Conservation (phyloP, 2,888 invertebrate species). For the Lysandra coridon region DNA sequence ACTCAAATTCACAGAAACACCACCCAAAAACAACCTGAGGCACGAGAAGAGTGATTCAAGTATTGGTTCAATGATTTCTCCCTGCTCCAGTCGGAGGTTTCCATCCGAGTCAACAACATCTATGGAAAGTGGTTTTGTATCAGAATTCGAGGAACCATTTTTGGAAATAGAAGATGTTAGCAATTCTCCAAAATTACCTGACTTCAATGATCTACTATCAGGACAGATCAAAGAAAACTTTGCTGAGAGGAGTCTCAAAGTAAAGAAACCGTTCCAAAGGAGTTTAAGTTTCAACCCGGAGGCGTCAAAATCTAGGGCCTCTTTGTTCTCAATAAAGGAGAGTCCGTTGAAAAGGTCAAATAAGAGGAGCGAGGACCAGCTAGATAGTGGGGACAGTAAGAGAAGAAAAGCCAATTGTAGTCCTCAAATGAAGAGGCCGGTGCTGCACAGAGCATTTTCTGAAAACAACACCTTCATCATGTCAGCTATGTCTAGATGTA, state of each 20-base stretch:
- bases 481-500: slow-evolving; percentile 85
- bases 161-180: slow-evolving; percentile 65
- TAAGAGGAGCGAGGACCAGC: slow-evolving; percentile 84
- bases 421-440: slow-evolving; percentile 54
- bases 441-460: slow-evolving; percentile 84
- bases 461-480: slow-evolving; percentile 90
- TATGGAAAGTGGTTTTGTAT: slow-evolving; percentile 73
- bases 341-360: slow-evolving; percentile 56
- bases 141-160: slow-evolving; percentile 69
- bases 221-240: slow-evolving; percentile 62
- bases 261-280: slow-evolving; percentile 52
- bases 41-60: slow-evolving; percentile 64
- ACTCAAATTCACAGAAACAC: slow-evolving; percentile 64
- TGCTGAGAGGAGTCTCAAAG: slow-evolving; percentile 47
- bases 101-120: slow-evolving; percentile 66
- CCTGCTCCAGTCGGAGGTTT: slow-evolving; percentile 54
- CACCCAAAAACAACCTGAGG: slow-evolving; percentile 52
- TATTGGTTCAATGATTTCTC: slow-evolving; percentile 60
- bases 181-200: slow-evolving; percentile 65
- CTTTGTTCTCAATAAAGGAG: slow-evolving; percentile 59
- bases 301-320: slow-evolving; percentile 50
- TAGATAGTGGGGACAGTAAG: slow-evolving; percentile 61
- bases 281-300: slow-evolving; percentile 65
- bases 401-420: slow-evolving; percentile 54
- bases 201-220: slow-evolving; percentile 63